A percentile compares a stretch with the other conserved stretches of the same genome.
Evolutionary conservation across 2,888 invertebrate genomes (phyloP).

Genomic region (Drosophila macrothrix): DNA sequence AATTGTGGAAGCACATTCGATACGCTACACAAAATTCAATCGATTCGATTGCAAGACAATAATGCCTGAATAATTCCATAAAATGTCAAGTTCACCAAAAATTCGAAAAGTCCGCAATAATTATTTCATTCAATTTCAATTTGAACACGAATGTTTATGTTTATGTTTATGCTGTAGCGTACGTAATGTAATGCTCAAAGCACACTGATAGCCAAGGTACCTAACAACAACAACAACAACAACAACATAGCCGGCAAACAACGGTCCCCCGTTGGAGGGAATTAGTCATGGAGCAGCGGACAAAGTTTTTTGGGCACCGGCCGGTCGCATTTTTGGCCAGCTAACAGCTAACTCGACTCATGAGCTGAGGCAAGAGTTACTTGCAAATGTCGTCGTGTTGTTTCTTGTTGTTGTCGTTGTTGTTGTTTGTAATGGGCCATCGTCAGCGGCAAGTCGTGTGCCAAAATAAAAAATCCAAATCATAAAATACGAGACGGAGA

Average conservation of each 20-base stretch:
- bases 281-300: constrained; percentile 67
- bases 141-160: constrained; percentile 71
- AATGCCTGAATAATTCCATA: constrained; percentile 47
- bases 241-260: constrained; percentile 15
- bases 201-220: constrained; percentile 32
- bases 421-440: constrained; percentile 48
- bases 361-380: constrained; percentile 52
- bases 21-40: constrained; percentile 26
- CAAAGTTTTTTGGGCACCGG: constrained; percentile 53
- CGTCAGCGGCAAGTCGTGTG: constrained; percentile 66
- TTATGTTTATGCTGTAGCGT: constrained; percentile 45
- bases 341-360: constrained; percentile 29
- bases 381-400: constrained; percentile 62
- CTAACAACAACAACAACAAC: constrained; percentile 12
- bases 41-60: constrained; percentile 20
- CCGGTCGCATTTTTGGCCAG: constrained; percentile 55
- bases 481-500: constrained; percentile 49
- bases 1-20: constrained; percentile 44
- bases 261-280: constrained; percentile 44
- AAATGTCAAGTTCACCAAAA: constrained; percentile 77
- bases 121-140: constrained; percentile 76
- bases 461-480: constrained; percentile 55
- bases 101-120: constrained; percentile 60
- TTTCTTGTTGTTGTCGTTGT: constrained; percentile 25
- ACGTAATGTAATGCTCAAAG: constrained; percentile 39